Evolutionary conservation across 2,797 vertebrate genomes (phyloP).

Genomic region (Halcyon chelicuti): DNA sequence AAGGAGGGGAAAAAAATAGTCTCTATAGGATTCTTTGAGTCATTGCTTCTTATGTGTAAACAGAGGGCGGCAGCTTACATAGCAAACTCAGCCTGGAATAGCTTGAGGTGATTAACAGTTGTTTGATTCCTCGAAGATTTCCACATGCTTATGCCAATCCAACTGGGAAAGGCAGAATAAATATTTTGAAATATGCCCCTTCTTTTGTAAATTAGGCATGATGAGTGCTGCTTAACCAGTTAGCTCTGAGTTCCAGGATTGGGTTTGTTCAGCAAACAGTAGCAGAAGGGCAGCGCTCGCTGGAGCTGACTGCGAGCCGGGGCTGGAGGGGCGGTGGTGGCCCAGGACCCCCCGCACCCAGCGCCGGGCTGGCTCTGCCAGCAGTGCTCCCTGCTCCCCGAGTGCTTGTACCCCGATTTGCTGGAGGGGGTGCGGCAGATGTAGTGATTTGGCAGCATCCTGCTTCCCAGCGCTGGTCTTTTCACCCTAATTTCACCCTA

Average conservation of each 20-base stretch:
- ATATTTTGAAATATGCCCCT: slow-evolving; percentile 72
- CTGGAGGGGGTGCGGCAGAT: neutral
- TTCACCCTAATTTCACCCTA: neutral
- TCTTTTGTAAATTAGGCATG: slow-evolving; percentile 72
- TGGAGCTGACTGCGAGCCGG: rapidly evolving
- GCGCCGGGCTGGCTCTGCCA: neutral
- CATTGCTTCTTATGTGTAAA: slow-evolving; percentile 56
- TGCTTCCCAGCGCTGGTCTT: neutral
- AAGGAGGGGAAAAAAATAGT: slow-evolving; percentile 3
- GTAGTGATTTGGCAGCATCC: neutral
- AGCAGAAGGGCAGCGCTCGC: neutral
- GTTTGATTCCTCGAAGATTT: slow-evolving; percentile 66
- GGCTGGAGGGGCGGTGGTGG: neutral
- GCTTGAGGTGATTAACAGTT: slow-evolving; percentile 66
- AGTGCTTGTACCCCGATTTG: rapidly evolving
- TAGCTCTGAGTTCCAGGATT: neutral
- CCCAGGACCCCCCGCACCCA: neutral
- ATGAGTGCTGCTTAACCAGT: slow-evolving; percentile 26
- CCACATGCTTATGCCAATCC: slow-evolving; percentile 63
- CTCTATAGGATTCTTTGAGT: slow-evolving; percentile 57
- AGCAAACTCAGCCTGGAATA: slow-evolving; percentile 69
- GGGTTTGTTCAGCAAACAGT: slow-evolving; percentile 28
- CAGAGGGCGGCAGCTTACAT: slow-evolving; percentile 72
- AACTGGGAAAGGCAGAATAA: slow-evolving; percentile 75
- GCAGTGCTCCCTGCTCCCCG: rapidly evolving